phyloP scores from a whole-genome alignment of 2,797 vertebrate species.

The Eupleurogrammus muticus region DNA sequence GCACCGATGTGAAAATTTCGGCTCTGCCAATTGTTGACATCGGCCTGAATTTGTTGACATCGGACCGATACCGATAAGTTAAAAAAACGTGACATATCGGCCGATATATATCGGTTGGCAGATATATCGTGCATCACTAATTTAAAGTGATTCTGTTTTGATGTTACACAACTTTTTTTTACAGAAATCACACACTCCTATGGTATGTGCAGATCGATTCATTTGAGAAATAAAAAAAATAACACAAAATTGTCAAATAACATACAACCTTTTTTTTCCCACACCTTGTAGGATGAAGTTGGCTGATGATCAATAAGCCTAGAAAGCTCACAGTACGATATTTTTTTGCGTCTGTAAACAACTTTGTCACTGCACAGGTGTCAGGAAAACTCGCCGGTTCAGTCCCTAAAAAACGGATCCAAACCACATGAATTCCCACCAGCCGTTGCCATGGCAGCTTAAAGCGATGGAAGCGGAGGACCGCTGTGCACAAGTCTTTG shows the following conservation, averaged over 20 bases:
- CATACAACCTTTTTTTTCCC: neutral
- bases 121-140: too few relatives aligned
- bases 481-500: constrained; percentile 49
- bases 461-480: constrained; percentile 31
- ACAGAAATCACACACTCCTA: neutral
- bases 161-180: neutral
- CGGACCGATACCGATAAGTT: too few relatives aligned
- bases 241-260: constrained; percentile 43
- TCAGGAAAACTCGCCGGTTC: constrained; percentile 52
- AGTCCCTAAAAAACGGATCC: constrained; percentile 60
- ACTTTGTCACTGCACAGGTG: constrained; percentile 44
- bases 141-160: neutral
- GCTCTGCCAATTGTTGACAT: too few relatives aligned
- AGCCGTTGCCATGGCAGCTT: constrained; percentile 54
- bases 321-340: constrained; percentile 41
- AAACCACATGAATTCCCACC: constrained; percentile 54
- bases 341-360: constrained; percentile 50
- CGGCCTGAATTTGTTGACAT: too few relatives aligned
- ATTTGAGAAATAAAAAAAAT: constrained; percentile 2
- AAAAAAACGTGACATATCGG: too few relatives aligned
- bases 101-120: too few relatives aligned
- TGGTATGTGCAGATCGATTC: neutral
- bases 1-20: too few relatives aligned
- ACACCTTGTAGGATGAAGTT: constrained; percentile 46
- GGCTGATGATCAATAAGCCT: constrained; percentile 47